phyloP scores from a whole-genome alignment of 2,797 vertebrate species.

The Sus cebifrons region DNA sequence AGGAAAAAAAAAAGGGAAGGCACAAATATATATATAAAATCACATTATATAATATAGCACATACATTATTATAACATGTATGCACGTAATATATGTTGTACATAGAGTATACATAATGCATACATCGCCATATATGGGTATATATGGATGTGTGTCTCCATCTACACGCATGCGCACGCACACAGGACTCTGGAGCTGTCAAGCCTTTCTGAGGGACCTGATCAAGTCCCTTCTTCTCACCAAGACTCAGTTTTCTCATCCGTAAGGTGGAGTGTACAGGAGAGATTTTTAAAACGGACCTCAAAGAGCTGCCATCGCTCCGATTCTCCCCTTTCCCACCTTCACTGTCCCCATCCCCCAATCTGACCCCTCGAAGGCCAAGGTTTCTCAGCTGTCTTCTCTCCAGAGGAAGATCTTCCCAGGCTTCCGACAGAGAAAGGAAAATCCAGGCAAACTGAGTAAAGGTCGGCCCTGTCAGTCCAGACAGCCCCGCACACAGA shows the following conservation, averaged over 20 bases:
- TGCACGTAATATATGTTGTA: background rate
- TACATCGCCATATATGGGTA: too few relatives aligned
- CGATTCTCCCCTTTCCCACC: background rate
- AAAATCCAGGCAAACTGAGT: constrained; percentile 19
- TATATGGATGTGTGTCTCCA: too few relatives aligned
- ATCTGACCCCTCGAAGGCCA: background rate
- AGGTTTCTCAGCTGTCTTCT: background rate
- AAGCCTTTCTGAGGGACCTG: constrained; percentile 11
- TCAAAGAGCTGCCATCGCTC: background rate
- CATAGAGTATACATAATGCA: background rate
- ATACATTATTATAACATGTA: background rate
- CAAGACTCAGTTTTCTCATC: constrained; percentile 62
- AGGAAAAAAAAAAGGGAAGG: too few relatives aligned
- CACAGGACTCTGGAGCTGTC: background rate
- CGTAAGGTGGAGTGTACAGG: background rate
- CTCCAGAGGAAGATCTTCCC: constrained; percentile 50
- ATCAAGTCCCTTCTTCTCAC: constrained; percentile 35
- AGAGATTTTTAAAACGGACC: background rate
- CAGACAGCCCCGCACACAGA: background rate
- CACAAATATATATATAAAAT: background rate
- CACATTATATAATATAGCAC: too few relatives aligned
- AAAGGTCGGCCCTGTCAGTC: constrained; percentile 84
- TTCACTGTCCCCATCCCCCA: too few relatives aligned
- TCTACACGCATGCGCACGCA: background rate
- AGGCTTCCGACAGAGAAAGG: constrained; percentile 47